Evolutionary conservation across 2,113 vertebrate genomes (phyloP).

Genomic region (Erpornis zantholeuca): DNA sequence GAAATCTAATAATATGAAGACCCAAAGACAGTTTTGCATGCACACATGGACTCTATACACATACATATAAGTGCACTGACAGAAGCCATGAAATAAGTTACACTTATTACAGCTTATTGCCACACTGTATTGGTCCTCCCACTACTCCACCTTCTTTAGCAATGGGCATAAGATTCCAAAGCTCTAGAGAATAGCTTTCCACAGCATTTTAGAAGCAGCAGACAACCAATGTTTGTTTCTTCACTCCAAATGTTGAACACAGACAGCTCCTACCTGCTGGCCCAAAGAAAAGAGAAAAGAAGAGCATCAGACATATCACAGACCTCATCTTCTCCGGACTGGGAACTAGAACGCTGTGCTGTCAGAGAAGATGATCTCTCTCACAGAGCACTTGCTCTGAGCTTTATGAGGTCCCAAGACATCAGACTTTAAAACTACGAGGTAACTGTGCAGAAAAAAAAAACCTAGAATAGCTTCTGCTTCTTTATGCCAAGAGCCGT

Average conservation of each 20-base stretch:
- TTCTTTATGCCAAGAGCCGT: background rate
- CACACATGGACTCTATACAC: background rate
- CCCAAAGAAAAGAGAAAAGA: background rate
- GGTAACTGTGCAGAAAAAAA: background rate
- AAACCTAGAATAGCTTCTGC: background rate
- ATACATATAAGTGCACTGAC: background rate
- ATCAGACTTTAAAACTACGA: background rate
- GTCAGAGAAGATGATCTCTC: background rate
- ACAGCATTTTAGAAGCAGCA: background rate
- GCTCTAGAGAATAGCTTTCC: background rate
- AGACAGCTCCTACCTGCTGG: background rate
- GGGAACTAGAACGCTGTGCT: background rate
- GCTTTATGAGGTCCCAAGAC: background rate
- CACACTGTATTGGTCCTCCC: background rate
- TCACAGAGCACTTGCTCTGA: background rate
- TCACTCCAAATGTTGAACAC: background rate
- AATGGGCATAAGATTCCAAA: background rate
- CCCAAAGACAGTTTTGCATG: background rate
- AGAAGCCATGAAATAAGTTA: background rate
- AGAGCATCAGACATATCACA: background rate
- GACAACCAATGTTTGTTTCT: background rate
- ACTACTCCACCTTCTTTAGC: background rate
- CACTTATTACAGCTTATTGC: background rate
- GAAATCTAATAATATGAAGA: background rate
- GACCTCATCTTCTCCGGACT: background rate